Evolutionary conservation across 2,797 vertebrate species (phyloP), one percentile per base, ranked within the genome.

Genomic region (Discoglossus pictus): DNA sequence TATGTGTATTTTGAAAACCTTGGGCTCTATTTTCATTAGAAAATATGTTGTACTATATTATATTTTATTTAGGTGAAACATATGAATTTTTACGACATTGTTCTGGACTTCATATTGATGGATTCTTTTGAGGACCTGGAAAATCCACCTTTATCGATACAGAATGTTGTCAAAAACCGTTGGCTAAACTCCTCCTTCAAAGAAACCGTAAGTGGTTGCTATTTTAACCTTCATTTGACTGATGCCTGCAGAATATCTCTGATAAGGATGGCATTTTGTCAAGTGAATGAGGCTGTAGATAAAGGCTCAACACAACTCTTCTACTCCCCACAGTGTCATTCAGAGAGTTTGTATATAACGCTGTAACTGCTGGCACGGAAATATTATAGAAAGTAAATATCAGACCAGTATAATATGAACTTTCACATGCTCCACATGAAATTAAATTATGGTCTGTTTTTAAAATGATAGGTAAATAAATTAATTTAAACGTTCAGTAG

Each of bases 81-180:
- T 79, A 69, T 99, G 42, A 99, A 96, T 85, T 99, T 99, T 85
- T 99, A 97, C 60, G 97, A 99, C 74, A 89, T 99, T 6, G 94
- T 99, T 74, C 87, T 98, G 85, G 97, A 99, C 83, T 99, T 97
- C 67, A 94, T 99, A 84, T 84, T 99, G 56, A 95, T 98, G 92
- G 96, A 99, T 80, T 98, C 96, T 0, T 98, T 99, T 72, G 96
- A 99, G 88, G 97, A 99, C 83, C 88, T 99, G 78, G 97, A 98
- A 84, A 98, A 98, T 79, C 97, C 97, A 4, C 96, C 97, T 0
- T 83, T 93, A 68, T 95, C 95, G 72, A 97, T 99, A 75, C 95
- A 95, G 87, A 98, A 95, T 21, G 91, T 98, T 35, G 91, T 99
- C 35, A 95, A 94, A 83, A 99, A 98, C 77, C 94, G 93, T 61